Evolutionary conservation across 2,888 invertebrate species (phyloP).

Genomic region (Neelides folsomi): DNA sequence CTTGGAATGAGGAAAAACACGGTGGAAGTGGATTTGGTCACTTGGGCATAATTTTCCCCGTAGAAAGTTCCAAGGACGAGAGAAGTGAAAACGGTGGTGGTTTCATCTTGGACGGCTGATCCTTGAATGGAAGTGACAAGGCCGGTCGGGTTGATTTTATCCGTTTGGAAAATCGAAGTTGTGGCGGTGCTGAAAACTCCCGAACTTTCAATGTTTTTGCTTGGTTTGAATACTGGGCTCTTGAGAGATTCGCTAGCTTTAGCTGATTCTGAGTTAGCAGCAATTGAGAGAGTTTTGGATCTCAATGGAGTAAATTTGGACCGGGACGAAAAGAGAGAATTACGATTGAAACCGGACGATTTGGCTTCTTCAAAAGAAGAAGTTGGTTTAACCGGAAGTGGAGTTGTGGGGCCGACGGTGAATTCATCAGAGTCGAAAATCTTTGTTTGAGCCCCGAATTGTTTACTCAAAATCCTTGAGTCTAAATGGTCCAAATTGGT

Average conservation of each 20-base stretch:
- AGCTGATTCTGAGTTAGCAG: background rate
- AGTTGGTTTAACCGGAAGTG: constrained; percentile 7
- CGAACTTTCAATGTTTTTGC: constrained; percentile 1
- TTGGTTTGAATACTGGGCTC: constrained; percentile 4
- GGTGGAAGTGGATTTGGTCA: constrained; percentile 60
- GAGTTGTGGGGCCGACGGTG: background rate
- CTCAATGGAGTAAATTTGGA: constrained; percentile 11
- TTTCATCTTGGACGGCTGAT: constrained; percentile 51
- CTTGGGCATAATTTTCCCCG: constrained; percentile 58
- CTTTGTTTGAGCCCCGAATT: constrained; percentile 4
- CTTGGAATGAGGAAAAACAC: constrained; percentile 36
- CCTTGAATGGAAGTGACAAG: constrained; percentile 58
- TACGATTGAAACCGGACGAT: constrained; percentile 17
- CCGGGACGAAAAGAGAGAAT: constrained; percentile 22
- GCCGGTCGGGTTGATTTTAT: constrained; percentile 43
- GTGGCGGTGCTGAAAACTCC: constrained; percentile 19
- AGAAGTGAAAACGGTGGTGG: constrained; percentile 57
- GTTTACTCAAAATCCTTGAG: constrained; percentile 7
- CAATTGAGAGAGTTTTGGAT: background rate
- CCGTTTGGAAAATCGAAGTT: constrained; percentile 30
- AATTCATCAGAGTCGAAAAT: background rate
- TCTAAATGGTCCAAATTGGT: constrained; percentile 6
- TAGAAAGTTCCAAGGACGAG: constrained; percentile 54
- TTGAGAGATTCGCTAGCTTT: background rate
- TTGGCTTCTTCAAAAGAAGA: constrained; percentile 8